phyloP scores from a whole-genome alignment of 2,113 vertebrate species.

The Bothrops jararaca region DNA sequence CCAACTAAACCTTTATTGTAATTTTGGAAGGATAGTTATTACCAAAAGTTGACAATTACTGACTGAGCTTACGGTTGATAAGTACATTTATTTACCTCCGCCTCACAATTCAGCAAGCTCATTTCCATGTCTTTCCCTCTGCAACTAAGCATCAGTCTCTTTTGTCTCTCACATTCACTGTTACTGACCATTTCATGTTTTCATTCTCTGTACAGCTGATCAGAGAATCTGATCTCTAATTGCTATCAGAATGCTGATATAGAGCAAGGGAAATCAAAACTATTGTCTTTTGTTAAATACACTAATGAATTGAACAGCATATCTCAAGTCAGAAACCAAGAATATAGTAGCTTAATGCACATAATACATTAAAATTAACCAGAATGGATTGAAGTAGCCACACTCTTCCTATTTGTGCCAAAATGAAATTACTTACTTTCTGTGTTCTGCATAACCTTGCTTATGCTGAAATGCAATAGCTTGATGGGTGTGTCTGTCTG shows the following conservation, averaged over 20 bases:
- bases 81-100: background rate
- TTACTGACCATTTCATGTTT: background rate
- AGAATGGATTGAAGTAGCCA: conserved; percentile 28
- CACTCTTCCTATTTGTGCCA: conserved; percentile 42
- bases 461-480: background rate
- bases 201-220: background rate
- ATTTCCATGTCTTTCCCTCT: background rate
- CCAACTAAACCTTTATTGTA: background rate
- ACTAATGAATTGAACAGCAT: conserved; percentile 41
- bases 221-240: background rate
- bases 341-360: conserved; percentile 44
- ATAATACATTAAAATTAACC: conserved; percentile 46
- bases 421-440: background rate
- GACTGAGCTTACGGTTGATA: background rate
- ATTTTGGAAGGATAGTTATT: background rate
- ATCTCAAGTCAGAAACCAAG: conserved; percentile 32
- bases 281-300: conserved; percentile 46
- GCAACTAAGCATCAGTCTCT: background rate
- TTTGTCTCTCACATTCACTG: background rate
- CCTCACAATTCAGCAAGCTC: background rate
- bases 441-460: background rate
- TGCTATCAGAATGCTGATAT: background rate
- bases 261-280: conserved; percentile 33
- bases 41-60: background rate
- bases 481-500: background rate